Conservation (phyloP, 2,113 vertebrate species). For the Rhombomys opimus region DNA sequence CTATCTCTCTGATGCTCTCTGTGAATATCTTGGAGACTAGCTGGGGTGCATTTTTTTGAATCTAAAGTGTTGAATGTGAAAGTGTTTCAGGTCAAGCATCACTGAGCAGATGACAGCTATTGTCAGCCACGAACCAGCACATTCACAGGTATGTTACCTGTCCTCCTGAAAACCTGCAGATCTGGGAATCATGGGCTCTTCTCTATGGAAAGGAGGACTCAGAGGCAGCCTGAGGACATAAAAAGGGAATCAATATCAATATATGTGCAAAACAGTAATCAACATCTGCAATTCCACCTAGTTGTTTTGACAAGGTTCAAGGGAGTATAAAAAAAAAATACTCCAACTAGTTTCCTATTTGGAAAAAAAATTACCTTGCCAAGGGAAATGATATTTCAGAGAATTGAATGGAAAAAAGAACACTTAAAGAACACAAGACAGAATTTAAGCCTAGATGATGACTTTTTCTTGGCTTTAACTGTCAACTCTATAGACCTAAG, state of each 20-base stretch:
- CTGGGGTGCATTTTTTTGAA: not conserved
- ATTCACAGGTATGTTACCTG: not conserved
- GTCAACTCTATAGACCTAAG: constrained; percentile 46
- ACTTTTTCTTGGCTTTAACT: constrained; percentile 71
- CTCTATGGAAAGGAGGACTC: not conserved
- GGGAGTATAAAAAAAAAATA: constrained; percentile 52
- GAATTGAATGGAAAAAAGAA: constrained; percentile 54
- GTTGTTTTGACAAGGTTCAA: constrained; percentile 67
- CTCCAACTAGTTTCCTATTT: constrained; percentile 30
- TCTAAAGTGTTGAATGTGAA: not conserved
- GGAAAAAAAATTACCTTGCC: constrained; percentile 53
- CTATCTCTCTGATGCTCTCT: not conserved
- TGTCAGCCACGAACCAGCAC: not conserved
- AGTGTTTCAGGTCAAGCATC: not conserved
- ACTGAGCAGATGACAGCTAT: not conserved
- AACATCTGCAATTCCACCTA: constrained; percentile 35
- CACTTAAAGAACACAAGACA: constrained; percentile 71
- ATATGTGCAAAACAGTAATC: not conserved
- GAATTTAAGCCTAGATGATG: constrained; percentile 43
- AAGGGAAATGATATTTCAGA: constrained; percentile 77
- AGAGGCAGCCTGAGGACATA: not conserved
- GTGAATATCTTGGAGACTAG: not conserved
- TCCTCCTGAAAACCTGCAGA: not conserved
- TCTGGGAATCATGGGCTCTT: not conserved
- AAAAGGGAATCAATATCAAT: not conserved